Percentiles rank a stretch among this genome's conserved stretches.
Conservation (phyloP, 1,140 invertebrate species). For the Carposina sasakii region DNA sequence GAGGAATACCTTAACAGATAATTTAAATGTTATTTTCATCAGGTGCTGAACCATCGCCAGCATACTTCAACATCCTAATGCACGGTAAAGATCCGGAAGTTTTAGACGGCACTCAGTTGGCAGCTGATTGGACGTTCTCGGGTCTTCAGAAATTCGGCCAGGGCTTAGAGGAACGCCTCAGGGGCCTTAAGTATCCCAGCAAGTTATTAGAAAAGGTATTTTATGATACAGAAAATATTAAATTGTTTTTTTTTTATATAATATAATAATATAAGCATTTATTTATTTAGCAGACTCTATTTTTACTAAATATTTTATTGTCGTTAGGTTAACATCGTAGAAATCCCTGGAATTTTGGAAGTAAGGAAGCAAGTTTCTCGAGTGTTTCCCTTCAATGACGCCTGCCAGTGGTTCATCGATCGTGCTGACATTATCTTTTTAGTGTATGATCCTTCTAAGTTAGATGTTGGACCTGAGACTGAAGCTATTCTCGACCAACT, state of each 20-base stretch:
- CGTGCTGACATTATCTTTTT: conserved; percentile 95
- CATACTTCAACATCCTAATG: conserved; percentile 95
- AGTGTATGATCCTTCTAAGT: conserved; percentile 94
- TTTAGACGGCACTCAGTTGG: conserved; percentile 92
- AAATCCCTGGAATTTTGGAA: conserved; percentile 96
- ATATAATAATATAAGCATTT: neutral
- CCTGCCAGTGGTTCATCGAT: conserved; percentile 97
- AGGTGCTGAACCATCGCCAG: conserved; percentile 95
- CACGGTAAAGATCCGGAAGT: conserved; percentile 89
- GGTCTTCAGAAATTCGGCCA: conserved; percentile 96
- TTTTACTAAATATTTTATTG: conserved; percentile 6
- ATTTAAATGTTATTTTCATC: conserved; percentile 18
- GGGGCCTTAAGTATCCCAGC: conserved; percentile 86
- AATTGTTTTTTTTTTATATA: neutral
- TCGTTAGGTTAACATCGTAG: conserved; percentile 92
- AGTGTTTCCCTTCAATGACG: conserved; percentile 95
- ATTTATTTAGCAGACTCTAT: neutral
- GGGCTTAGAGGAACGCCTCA: conserved; percentile 89
- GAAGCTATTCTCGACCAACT: conserved; percentile 94
- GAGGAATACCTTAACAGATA: no score
- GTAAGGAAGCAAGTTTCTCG: conserved; percentile 94
- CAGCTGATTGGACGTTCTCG: conserved; percentile 94
- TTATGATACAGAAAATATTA: neutral
- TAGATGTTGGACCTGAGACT: conserved; percentile 95
- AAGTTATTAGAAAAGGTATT: conserved; percentile 91